A percentile compares a stretch with the other conserved stretches of the same genome.
Conservation (phyloP, 2,113 vertebrate species). For the Crotalus horridus region DNA sequence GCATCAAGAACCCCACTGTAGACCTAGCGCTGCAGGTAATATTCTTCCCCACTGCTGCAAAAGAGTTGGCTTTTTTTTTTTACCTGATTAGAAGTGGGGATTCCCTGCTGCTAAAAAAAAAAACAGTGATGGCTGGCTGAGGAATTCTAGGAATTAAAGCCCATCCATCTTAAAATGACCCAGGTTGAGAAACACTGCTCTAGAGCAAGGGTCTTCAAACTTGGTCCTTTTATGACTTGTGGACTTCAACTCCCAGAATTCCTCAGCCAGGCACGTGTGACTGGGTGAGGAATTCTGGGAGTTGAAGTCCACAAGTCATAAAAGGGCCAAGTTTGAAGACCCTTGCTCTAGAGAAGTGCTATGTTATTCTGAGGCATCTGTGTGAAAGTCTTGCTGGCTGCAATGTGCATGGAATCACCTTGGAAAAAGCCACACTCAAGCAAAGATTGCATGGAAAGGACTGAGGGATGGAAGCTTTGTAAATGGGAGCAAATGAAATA, state of each 20-base stretch:
- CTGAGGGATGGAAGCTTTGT: background rate
- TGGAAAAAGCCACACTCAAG: background rate
- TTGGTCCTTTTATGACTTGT: no score
- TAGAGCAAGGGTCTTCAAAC: background rate
- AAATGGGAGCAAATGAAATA: background rate
- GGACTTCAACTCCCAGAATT: no score
- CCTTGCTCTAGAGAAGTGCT: background rate
- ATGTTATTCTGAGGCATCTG: background rate
- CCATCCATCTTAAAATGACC: no score
- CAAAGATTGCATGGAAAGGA: background rate
- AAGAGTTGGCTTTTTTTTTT: background rate
- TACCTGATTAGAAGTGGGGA: background rate
- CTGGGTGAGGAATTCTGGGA: no score
- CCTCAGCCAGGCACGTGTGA: no score
- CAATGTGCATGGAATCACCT: background rate
- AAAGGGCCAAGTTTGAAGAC: no score
- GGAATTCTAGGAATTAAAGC: background rate
- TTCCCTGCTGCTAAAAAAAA: background rate
- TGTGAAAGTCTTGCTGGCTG: background rate
- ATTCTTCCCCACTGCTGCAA: background rate
- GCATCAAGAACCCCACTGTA: conserved; percentile 50
- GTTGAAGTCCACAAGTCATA: no score
- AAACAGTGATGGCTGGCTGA: background rate
- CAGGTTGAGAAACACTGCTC: no score
- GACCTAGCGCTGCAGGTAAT: conserved; percentile 51